Base-by-base conservation (phyloP, 2,888 invertebrate genomes). In the Adelphocoris suturalis region DNA sequence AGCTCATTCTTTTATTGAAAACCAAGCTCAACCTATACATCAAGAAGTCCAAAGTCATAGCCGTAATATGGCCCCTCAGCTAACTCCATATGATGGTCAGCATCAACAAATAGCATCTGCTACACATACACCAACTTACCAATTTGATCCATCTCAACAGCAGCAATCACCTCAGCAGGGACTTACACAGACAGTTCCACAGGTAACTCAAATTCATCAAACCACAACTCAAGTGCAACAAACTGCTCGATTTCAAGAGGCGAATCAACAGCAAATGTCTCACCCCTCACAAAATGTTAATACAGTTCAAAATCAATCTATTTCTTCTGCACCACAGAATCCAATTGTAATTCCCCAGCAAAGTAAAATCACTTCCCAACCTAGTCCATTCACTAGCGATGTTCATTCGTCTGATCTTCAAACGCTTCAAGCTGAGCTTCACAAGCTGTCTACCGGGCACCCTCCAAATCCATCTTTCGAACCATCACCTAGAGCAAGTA, bases 351-450 rank as follows among this genome's bases (percentile, higher is more conserved):
- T 7, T 23, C 68, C 68, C 23, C 68, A 68, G 19, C 68, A 68
- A 68, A 68, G 27, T 19, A 68, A 68, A 68, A 68, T 68, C 68
- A 68, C 68, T 68, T 27, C 68, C 68, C 78, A 80, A 14, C 28
- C 78, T 0, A 80, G 7, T 14, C 4, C 68, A 9, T 23, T 11
- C 68, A 23, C 68, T 3, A 27, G 23, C 9, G 78, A 48, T 47
- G 48, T 48, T 4, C 87, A 87, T 13, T 47, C 89, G 23, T 81
- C 89, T 5, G 80, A 89, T 80, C 89, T 89, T 57, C 89, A 89
- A 81, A 37, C 37, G 13, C 89, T 89, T 55, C 80, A 89, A 81
- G 89, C 89, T 47, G 89, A 89, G 47, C 89, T 89, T 46, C 89
- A 89, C 78, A 78, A 89, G 55, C 57, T 89, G 5, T 89, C 89